Base-by-base conservation (phyloP, 2,888 invertebrate species). In the Hypsopygia costalis region DNA sequence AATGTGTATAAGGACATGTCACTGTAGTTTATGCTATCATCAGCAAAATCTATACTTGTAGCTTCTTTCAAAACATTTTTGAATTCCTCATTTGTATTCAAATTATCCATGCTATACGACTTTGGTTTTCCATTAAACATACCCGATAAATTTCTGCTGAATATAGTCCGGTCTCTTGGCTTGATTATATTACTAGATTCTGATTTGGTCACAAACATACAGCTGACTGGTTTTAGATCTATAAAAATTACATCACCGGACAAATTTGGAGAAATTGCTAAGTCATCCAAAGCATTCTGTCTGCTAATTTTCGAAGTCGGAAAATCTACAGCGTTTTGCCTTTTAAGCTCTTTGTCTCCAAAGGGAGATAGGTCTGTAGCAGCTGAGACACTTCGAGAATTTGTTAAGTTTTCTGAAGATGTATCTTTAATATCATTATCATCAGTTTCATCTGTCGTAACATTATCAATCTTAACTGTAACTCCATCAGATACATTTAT, bases 81-180 rank as follows among this genome's bases (percentile, higher is more conserved):
- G 42, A 73, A 83, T 47, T 69, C 69, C 6, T 59, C 56, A 22
- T 64, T 64, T 27, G 47, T 55, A 50, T 71, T 69, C 6, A 89
- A 54, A 58, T 85, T 78, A 44, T 89, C 89, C 62, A 74, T 61
- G 59, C 89, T 89, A 34, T 70, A 80, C 4, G 86, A 71, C 49
- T 89, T 89, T 21, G 77, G 77, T 69, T 81, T 88, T n/a, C 86
- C 85, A 34, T 83, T 80, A 43, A 68, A 83, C 36, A 77, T 61
- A 16, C 70, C 73, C 34, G 72, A 73, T 10, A 74, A 55, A 53
- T 67, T 75, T 58, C 62, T 71, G 37, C 65, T 70, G 38, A 78
- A 80, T 41, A 72, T 68, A n/a, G 66, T 73, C 49, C 59, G 67
- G 27, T 65, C 59, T 59, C 58, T 67, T 9, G 55, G 51, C 47